A percentile compares a stretch with the other conserved stretches of the same genome.
Evolutionary conservation across 2,888 invertebrate genomes (phyloP).

Genomic region (Leptinotarsa peninsularis): DNA sequence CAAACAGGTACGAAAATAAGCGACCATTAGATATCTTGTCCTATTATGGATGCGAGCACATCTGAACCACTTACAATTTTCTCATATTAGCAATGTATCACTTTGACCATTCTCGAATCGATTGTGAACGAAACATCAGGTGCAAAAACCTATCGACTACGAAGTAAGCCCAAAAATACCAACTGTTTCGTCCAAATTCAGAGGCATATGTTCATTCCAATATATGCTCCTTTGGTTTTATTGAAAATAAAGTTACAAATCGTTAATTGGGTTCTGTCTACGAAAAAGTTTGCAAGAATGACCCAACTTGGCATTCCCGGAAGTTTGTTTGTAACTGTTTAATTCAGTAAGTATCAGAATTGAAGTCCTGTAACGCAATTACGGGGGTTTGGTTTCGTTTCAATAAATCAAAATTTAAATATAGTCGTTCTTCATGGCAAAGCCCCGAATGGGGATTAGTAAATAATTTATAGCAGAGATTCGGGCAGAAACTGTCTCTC

Average conservation of each 20-base stretch:
- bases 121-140: too few relatives aligned
- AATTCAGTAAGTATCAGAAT: slow-evolving; percentile 3
- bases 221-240: too few relatives aligned
- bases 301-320: not conserved
- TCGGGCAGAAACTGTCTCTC: slow-evolving; percentile 13
- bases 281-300: not conserved
- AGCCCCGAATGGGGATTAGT: slow-evolving; percentile 18
- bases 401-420: slow-evolving; percentile 25
- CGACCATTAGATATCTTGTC: too few relatives aligned
- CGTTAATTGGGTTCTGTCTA: not conserved
- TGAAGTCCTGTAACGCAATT: not conserved
- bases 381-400: not conserved
- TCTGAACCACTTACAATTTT: too few relatives aligned
- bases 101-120: too few relatives aligned
- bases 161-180: too few relatives aligned
- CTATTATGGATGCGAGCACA: too few relatives aligned
- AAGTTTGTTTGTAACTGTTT: slow-evolving; percentile 20
- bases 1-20: too few relatives aligned
- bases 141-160: too few relatives aligned
- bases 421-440: slow-evolving; percentile 15
- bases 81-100: too few relatives aligned
- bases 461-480: slow-evolving; percentile 24
- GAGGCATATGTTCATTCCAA: too few relatives aligned
- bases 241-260: not conserved
- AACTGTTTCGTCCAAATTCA: too few relatives aligned